phyloP scores from a whole-genome alignment of 2,888 invertebrate genomes.

The Agrotis puta region DNA sequence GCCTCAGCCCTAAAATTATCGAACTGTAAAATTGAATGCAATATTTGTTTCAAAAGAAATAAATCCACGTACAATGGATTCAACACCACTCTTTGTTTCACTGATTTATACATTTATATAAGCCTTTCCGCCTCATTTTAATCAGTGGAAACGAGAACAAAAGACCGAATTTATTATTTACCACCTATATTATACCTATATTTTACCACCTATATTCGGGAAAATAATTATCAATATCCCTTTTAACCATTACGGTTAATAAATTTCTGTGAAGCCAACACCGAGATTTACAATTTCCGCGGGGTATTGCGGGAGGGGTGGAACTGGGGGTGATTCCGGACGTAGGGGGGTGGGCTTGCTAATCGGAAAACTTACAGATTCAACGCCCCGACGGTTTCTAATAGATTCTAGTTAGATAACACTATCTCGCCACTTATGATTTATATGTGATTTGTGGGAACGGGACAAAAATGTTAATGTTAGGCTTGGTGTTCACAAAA shows the following conservation, averaged over 20 bases:
- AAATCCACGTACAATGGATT: conserved; percentile 1
- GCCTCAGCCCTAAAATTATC: neutral
- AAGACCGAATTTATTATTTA: conserved; percentile 51
- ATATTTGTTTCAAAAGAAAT: neutral
- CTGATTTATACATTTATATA: conserved; percentile 44
- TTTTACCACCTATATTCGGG: conserved; percentile 53
- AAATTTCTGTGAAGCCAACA: conserved; percentile 72
- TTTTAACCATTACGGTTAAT: conserved; percentile 75
- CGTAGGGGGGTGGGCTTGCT: conserved; percentile 56
- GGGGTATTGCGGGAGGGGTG: conserved; percentile 40
- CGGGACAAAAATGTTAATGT: conserved; percentile 51
- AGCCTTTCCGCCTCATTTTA: conserved; percentile 18
- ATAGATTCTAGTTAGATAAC: conserved; percentile 67
- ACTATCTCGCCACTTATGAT: conserved; percentile 60
- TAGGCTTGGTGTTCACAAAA: neutral
- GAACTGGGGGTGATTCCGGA: conserved; percentile 34
- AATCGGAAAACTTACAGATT: conserved; percentile 75
- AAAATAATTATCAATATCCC: conserved; percentile 75
- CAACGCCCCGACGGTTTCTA: conserved; percentile 61
- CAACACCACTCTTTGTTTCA: conserved; percentile 22
- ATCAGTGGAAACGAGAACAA: conserved; percentile 38
- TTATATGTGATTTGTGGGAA: conserved; percentile 42
- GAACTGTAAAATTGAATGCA: neutral
- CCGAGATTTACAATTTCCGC: conserved; percentile 80
- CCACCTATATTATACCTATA: conserved; percentile 58